Conservation (phyloP, 2,888 invertebrate species). For the Agrypnus murinus region DNA sequence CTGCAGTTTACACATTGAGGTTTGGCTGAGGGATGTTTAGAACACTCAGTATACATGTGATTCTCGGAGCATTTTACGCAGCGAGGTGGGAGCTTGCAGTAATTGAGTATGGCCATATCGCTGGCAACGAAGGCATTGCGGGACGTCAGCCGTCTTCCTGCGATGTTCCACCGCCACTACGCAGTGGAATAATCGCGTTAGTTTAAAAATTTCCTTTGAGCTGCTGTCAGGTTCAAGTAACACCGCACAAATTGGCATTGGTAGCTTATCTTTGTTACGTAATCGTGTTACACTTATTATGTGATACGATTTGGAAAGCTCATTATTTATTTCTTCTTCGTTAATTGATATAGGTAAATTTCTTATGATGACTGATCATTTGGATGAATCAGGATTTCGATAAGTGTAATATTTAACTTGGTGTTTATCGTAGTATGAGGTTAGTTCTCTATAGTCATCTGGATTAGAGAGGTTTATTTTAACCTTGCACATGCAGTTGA, state of each 20-base stretch:
- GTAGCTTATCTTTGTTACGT: slow-evolving; percentile 9
- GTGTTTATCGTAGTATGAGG: too few relatives aligned
- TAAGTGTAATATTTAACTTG: slow-evolving; percentile 8
- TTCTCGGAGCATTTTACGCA: slow-evolving; percentile 19
- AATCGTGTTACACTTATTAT: slow-evolving; percentile 2
- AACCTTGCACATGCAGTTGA: background rate
- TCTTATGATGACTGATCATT: slow-evolving; percentile 5
- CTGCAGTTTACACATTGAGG: slow-evolving; percentile 23
- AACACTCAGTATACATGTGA: slow-evolving; percentile 21
- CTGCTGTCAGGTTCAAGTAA: background rate
- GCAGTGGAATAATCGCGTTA: background rate
- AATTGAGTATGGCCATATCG: slow-evolving; percentile 5
- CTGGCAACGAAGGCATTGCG: slow-evolving; percentile 6
- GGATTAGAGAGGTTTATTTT: background rate
- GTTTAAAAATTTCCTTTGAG: background rate
- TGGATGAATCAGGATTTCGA: background rate
- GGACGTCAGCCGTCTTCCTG: background rate
- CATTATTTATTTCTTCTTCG: too few relatives aligned
- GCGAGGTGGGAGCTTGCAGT: slow-evolving; percentile 7
- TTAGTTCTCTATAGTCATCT: slow-evolving; percentile 1
- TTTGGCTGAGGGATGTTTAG: slow-evolving; percentile 5
- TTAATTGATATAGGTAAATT: too few relatives aligned
- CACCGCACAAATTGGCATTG: slow-evolving; percentile 3
- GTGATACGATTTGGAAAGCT: slow-evolving; percentile 6
- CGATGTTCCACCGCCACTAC: slow-evolving; percentile 1